These are phyloP conservation scores for Synergus laeviventris DNA, from an alignment of 2,888 invertebrate species.

Conservation along the genomic window DNA sequence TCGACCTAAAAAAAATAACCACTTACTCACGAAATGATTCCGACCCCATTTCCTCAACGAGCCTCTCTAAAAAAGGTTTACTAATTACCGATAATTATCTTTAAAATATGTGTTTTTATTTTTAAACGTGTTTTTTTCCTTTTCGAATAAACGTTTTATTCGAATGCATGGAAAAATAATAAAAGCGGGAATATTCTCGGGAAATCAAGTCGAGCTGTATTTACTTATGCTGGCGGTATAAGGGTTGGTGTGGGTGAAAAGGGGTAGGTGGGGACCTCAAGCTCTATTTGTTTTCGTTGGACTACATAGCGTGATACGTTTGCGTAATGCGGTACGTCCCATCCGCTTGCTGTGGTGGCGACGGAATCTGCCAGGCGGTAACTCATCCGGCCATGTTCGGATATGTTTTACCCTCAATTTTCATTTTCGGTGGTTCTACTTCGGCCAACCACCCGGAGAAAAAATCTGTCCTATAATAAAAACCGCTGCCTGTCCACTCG, in stretches of 20 bases:
- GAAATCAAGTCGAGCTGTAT: conserved; percentile 54
- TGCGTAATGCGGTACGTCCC: conserved; percentile 73
- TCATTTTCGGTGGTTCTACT: conserved; percentile 52
- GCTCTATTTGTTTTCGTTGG: conserved; percentile 75
- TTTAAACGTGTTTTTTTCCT: not conserved
- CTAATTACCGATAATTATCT: not conserved
- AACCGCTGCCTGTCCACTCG: conserved; percentile 46
- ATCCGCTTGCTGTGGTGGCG: conserved; percentile 56
- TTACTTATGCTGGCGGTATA: conserved; percentile 67
- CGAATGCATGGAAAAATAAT: not conserved
- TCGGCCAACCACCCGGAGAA: conserved; percentile 20
- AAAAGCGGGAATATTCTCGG: not conserved
- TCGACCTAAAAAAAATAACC: conserved; percentile 20
- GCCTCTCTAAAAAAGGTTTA: not conserved
- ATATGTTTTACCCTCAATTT: conserved; percentile 55
- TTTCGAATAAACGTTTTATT: not conserved
- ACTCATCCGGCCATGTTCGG: conserved; percentile 65
- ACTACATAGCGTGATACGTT: conserved; percentile 76
- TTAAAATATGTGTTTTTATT: too few species aligned
- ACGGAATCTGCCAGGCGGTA: conserved; percentile 70
- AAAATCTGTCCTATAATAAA: conserved; percentile 53
- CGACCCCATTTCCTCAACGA: not conserved
- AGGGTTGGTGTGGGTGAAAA: conserved; percentile 43
- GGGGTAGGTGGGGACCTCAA: conserved; percentile 63
- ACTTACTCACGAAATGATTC: not conserved